Evolutionary conservation across 64 coral and sea anemone species (phyloP).

Genomic region (Catalaphyllia jardinei): DNA sequence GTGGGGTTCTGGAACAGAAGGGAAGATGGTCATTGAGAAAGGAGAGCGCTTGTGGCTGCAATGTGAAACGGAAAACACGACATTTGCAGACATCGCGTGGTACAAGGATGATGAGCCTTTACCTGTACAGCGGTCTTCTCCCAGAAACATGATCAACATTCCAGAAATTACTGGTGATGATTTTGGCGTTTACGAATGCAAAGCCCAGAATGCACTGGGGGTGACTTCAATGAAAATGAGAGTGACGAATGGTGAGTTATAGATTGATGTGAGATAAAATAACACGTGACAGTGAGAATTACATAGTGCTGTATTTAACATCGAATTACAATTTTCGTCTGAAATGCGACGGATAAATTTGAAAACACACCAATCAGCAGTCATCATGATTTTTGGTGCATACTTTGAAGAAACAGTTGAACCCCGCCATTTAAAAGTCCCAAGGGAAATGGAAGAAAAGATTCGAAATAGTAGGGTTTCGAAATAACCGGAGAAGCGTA

Average conservation of each 20-base stretch:
- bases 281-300: too few relatives aligned
- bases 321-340: too few relatives aligned
- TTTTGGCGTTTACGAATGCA: constrained; percentile 39
- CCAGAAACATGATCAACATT: background rate
- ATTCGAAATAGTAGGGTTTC: too few relatives aligned
- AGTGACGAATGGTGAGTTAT: constrained; percentile 16
- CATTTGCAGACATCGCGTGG: constrained; percentile 9
- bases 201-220: constrained; percentile 4
- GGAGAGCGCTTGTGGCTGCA: constrained; percentile 4
- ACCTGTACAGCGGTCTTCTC: background rate
- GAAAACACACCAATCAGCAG: too few relatives aligned
- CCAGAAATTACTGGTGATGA: constrained; percentile 4
- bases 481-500: too few relatives aligned
- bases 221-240: constrained; percentile 4
- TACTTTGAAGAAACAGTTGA: too few relatives aligned
- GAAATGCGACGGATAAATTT: too few relatives aligned
- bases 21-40: background rate
- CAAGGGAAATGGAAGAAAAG: too few relatives aligned
- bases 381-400: too few relatives aligned
- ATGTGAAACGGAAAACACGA: constrained; percentile 25
- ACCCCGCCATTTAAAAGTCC: too few relatives aligned
- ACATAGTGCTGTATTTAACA: too few relatives aligned
- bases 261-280: background rate
- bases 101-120: constrained; percentile 21
- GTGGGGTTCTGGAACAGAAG: background rate